Evolutionary conservation across 2,888 invertebrate species (phyloP).

Genomic region (Amiota minor): DNA sequence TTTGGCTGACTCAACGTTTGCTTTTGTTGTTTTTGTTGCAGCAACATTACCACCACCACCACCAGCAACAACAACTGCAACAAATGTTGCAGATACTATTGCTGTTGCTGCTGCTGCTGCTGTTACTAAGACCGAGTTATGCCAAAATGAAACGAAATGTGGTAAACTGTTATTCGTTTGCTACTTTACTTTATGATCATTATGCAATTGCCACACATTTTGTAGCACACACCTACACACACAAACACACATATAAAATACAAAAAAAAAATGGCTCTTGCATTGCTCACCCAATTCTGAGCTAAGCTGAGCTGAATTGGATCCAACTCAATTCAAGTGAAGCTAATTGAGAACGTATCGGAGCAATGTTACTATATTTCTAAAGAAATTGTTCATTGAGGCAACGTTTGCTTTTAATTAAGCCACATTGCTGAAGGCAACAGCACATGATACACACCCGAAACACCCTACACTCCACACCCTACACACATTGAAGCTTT

Average conservation of each 20-base stretch:
- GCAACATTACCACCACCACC: slow-evolving; percentile 3
- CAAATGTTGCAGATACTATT: neutral
- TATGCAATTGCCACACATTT: slow-evolving; percentile 14
- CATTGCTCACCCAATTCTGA: neutral
- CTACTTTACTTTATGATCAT: neutral
- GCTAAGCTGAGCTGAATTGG: neutral
- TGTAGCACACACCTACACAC: neutral
- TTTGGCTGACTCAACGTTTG: slow-evolving; percentile 27
- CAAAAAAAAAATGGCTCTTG: slow-evolving; percentile 3
- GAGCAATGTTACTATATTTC: neutral
- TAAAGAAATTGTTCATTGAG: neutral
- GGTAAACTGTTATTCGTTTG: no score
- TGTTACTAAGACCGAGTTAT: neutral
- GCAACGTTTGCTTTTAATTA: slow-evolving; percentile 7
- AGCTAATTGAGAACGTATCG: neutral
- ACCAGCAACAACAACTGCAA: slow-evolving; percentile 11
- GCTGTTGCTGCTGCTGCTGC: slow-evolving; percentile 2
- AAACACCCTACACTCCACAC: no score
- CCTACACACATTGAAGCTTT: no score
- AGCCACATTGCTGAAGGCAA: neutral
- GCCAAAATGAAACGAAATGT: neutral
- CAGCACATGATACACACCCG: neutral
- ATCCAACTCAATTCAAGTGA: no score
- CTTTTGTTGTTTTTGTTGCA: slow-evolving; percentile 1
- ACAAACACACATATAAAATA: neutral